Evolutionary conservation across 53 echinoderm and acorn worm species (phyloP), one percentile per base, ranked within the genome.

Genomic region (Temnopleurus reevesii): DNA sequence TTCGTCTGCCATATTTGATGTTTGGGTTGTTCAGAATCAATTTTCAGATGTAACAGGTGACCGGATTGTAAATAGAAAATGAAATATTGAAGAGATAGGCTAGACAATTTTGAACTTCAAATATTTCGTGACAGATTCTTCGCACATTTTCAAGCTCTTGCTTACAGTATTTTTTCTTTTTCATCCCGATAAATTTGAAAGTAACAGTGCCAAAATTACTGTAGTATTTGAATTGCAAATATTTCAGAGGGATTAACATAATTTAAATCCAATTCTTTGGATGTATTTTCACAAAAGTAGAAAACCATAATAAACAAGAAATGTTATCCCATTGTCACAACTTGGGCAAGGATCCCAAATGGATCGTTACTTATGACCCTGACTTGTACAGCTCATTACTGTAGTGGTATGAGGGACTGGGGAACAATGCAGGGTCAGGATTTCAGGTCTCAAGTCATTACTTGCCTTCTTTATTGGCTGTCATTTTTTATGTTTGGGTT

Each of bases 401-500:
- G 21, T 19, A 41, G 66, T 41, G 66, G 66, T 41, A 66, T 66
- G 38, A 41, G 41, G n/a, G 36, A 66, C 34, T 36, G 5, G 66
- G 66, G 66, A 66, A 21, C n/a, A n/a, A 18, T 41, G 41, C 7
- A 66, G 38, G 38, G 41, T 66, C 66, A 0, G 19, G 36, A 66
- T 5, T 2, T 7, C 36, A 66, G 38, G 41, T 41, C 41, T 66
- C n/a, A 4, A 0, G 41, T 66, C 41, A 19, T 66, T 66, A 66
- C 4, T 66, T 66, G 19, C 5, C 3, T 21, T 36, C 66, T 6
- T 15, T 33, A 33, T 64, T 17, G n/a, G 33, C 0, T 66, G 66
- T 66, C 66, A 66, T 66, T n/a, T n/a, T n/a, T n/a, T n/a, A n/a
- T n/a, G 66, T 66, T 66, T 41, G 41, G 21, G 66, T 38, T 66